These are phyloP conservation scores for Trichonephila clavata DNA, from an alignment of 1,140 invertebrate genomes.

Conservation along the genomic window DNA sequence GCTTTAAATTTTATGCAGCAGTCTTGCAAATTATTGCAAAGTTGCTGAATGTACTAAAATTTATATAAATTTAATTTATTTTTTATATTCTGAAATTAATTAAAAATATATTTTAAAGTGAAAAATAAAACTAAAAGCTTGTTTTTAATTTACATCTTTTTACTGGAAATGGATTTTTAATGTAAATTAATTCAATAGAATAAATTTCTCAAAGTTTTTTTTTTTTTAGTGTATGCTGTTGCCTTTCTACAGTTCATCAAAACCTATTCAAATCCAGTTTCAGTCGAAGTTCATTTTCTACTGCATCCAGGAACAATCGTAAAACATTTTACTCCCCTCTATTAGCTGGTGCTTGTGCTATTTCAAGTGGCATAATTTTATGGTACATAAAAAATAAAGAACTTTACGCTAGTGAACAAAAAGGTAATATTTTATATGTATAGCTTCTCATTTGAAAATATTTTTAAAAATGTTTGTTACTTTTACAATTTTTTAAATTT, in stretches of 20 bases:
- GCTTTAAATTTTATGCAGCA: too few species aligned
- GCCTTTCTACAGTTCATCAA: neutral
- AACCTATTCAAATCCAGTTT: neutral
- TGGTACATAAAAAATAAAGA: neutral
- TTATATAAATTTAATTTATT: too few species aligned
- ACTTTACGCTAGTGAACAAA: slow-evolving; percentile 3
- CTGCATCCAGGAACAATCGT: neutral
- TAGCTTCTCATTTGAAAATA: neutral
- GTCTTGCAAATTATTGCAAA: too few species aligned
- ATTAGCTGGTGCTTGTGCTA: neutral
- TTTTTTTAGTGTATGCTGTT: neutral
- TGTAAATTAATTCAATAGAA: neutral
- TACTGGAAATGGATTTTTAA: neutral
- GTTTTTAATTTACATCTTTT: too few species aligned
- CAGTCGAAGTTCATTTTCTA: neutral
- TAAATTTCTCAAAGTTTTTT: neutral
- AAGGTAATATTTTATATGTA: neutral
- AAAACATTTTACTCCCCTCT: neutral
- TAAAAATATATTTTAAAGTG: too few species aligned
- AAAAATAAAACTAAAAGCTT: too few species aligned
- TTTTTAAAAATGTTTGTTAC: neutral
- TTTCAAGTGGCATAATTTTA: slow-evolving; percentile 5
- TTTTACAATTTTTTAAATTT: neutral
- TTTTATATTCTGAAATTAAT: too few species aligned
- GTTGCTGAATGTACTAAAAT: too few species aligned